These are phyloP conservation scores for Chionomys nivalis DNA, from an alignment of 2,113 vertebrate genomes.

Conservation along the genomic window DNA sequence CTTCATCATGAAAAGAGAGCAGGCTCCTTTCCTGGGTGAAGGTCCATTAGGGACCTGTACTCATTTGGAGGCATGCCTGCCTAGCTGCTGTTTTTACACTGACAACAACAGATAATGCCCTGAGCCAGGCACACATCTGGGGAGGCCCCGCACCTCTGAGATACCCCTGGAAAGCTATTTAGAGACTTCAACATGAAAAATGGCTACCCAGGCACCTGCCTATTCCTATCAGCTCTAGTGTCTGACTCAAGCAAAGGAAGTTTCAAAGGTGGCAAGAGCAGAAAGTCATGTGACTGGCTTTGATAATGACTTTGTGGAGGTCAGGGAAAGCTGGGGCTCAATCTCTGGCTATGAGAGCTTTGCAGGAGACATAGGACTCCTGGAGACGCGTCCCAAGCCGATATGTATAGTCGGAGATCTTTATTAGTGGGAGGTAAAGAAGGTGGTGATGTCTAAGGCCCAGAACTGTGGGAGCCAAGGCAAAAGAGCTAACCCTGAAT, in stretches of 20 bases:
- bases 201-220: neutral
- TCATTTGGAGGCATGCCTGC: neutral
- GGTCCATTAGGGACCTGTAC: neutral
- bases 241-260: neutral
- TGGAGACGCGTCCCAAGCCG: neutral
- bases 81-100: neutral
- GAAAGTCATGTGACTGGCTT: neutral
- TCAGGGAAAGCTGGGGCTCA: neutral
- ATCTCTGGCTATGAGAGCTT: neutral
- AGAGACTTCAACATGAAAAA: neutral
- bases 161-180: slow-evolving; percentile 23
- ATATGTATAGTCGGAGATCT: neutral
- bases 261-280: neutral
- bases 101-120: neutral
- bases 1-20: slow-evolving; percentile 44
- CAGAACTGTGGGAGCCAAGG: neutral
- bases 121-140: neutral
- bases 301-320: neutral
- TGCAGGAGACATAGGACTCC: neutral
- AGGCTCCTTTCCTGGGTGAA: slow-evolving; percentile 29
- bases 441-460: neutral
- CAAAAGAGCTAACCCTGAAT: neutral
- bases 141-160: neutral
- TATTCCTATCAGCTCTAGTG: neutral
- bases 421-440: neutral